Evolutionary conservation across 2,888 invertebrate genomes (phyloP).

Genomic region (Drosophila dives): DNA sequence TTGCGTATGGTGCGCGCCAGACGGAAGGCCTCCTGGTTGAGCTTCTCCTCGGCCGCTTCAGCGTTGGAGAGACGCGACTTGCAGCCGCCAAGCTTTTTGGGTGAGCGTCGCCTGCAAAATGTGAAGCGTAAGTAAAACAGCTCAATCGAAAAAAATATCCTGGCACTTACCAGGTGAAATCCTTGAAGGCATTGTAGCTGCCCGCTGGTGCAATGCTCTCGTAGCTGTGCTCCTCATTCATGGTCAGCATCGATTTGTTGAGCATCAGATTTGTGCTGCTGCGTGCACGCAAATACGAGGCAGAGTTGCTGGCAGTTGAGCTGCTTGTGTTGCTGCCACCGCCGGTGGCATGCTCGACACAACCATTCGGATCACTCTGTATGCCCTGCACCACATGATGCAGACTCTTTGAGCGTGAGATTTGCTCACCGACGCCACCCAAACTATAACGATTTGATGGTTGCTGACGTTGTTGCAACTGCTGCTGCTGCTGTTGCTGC

Average conservation of each 20-base stretch:
- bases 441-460: conserved; percentile 51
- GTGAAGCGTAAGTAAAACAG: background rate
- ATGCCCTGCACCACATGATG: conserved; percentile 83
- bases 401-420: conserved; percentile 84
- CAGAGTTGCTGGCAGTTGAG: conserved; percentile 38
- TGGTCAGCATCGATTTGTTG: conserved; percentile 66
- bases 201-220: conserved; percentile 73
- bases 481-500: conserved; percentile 53
- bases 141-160: no score
- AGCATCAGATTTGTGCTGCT: conserved; percentile 83
- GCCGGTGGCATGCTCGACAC: conserved; percentile 14
- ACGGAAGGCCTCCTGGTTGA: conserved; percentile 89
- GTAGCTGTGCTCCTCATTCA: conserved; percentile 69
- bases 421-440: conserved; percentile 75
- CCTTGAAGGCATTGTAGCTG: conserved; percentile 85
- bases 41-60: conserved; percentile 87
- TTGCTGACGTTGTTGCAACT: conserved; percentile 48
- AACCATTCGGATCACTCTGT: conserved; percentile 55
- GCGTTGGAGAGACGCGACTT: conserved; percentile 87
- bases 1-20: conserved; percentile 89
- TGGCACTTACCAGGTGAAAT: conserved; percentile 87
- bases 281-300: conserved; percentile 79
- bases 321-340: conserved; percentile 37
- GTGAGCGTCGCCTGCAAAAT: conserved; percentile 81
- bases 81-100: conserved; percentile 86